phyloP scores from a whole-genome alignment of 1,140 invertebrate genomes.

The Mya arenaria region DNA sequence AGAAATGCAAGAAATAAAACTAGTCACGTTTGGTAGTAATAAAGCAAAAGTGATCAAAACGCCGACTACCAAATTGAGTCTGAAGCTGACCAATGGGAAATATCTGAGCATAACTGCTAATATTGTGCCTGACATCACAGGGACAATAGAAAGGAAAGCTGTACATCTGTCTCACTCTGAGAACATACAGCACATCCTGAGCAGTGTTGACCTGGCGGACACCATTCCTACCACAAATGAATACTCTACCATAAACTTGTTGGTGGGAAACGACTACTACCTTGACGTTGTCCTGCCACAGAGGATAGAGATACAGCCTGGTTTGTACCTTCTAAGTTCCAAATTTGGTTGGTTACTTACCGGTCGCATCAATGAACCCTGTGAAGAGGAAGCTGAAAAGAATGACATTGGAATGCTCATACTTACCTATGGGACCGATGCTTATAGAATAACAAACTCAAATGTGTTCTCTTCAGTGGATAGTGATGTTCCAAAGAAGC shows the following conservation, averaged over 20 bases:
- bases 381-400: neutral
- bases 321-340: conserved; percentile 3
- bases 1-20: neutral
- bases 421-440: neutral
- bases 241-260: neutral
- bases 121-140: conserved; percentile 16
- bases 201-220: conserved; percentile 19
- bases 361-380: neutral
- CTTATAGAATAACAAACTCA: neutral
- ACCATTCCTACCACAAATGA: neutral
- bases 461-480: neutral
- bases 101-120: neutral
- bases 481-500: neutral
- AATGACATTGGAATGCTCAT: neutral
- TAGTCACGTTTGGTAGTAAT: conserved; percentile 9
- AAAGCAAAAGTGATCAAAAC: neutral
- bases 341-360: conserved; percentile 1
- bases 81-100: conserved; percentile 25
- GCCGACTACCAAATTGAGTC: neutral
- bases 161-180: neutral
- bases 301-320: conserved; percentile 13
- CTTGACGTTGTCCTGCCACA: neutral
- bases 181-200: neutral
- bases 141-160: conserved; percentile 6
- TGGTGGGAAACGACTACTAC: conserved; percentile 32